phyloP scores from a whole-genome alignment of 2,797 vertebrate species.

The Psittacula derbiana region DNA sequence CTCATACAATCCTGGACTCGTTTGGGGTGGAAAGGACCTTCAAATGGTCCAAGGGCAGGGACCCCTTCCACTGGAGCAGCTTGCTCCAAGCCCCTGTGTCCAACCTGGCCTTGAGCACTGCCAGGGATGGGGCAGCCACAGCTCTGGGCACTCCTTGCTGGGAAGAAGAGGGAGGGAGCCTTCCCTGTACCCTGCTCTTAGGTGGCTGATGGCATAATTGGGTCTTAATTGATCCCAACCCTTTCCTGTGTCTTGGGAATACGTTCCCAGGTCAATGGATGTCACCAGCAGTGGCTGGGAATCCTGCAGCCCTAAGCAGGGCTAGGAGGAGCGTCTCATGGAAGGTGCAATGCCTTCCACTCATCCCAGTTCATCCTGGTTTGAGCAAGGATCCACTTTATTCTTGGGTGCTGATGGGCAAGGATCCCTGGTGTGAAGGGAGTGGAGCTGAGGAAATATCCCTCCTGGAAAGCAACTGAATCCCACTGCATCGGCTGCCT shows the following conservation, averaged over 20 bases:
- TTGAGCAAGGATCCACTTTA: rapidly evolving
- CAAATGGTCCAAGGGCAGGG: not conserved
- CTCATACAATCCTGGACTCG: too few species aligned
- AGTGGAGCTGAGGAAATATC: not conserved
- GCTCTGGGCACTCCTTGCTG: not conserved
- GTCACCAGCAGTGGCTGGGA: not conserved
- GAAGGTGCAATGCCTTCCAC: not conserved
- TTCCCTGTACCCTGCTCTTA: not conserved
- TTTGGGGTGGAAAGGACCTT: not conserved
- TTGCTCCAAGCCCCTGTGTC: not conserved
- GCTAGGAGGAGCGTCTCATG: rapidly evolving
- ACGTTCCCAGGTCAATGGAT: not conserved
- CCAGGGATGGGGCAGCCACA: not conserved
- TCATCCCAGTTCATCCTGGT: not conserved
- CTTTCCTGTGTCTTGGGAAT: not conserved
- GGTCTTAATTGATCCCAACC: not conserved
- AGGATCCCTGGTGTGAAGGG: not conserved
- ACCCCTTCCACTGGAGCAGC: not conserved
- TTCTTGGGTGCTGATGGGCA: not conserved
- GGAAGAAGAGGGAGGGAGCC: not conserved
- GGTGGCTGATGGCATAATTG: not conserved
- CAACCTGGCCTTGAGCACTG: not conserved
- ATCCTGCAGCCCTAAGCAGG: not conserved
- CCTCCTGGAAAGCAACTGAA: not conserved
- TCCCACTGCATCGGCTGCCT: rapidly evolving